Conservation (phyloP, 2,113 vertebrate species). For the Clarias gariepinus region DNA sequence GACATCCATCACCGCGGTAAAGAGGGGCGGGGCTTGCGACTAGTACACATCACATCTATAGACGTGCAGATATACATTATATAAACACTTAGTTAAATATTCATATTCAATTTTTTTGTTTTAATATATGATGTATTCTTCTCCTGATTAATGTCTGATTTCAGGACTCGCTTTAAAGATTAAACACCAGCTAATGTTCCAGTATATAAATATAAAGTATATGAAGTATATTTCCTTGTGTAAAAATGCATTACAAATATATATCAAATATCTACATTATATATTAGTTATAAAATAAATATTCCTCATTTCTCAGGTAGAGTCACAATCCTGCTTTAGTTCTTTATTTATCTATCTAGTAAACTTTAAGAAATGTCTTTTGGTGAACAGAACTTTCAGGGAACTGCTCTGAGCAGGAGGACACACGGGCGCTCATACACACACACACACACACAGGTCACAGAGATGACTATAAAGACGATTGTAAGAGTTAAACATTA, state of each 20-base stretch:
- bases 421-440: no score
- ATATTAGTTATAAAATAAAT: neutral
- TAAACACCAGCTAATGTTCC: neutral
- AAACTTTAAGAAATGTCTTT: no score
- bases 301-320: neutral
- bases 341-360: no score
- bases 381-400: no score
- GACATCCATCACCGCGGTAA: conserved; percentile 31
- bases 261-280: no score
- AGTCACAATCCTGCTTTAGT: neutral
- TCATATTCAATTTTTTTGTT: neutral
- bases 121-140: neutral
- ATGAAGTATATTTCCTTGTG: no score
- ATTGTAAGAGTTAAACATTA: neutral
- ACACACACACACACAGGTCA: no score
- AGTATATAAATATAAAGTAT: no score
- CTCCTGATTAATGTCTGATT: neutral
- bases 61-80: neutral
- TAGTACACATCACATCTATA: neutral
- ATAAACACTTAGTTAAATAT: neutral
- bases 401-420: no score
- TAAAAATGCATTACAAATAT: no score
- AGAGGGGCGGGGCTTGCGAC: conserved; percentile 7
- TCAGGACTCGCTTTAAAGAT: neutral
- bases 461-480: neutral